These are phyloP conservation scores for Anthrax anthrax DNA, from an alignment of 2,888 invertebrate species.

Conservation along the genomic window DNA sequence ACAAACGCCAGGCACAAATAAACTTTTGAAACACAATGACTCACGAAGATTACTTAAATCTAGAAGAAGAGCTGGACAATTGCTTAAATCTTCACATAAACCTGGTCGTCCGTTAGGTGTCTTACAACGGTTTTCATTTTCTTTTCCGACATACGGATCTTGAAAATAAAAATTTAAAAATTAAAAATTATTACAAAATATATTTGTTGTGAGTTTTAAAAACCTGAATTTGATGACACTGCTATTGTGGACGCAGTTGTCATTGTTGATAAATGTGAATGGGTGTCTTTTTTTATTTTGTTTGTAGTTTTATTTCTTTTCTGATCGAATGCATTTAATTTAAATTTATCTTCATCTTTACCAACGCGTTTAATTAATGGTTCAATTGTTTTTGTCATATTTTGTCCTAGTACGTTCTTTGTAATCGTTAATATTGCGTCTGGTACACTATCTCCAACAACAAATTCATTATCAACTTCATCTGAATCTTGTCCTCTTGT, in stretches of 20 bases:
- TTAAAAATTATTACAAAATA: not conserved
- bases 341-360: conserved; percentile 17
- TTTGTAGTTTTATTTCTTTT: conserved; percentile 25
- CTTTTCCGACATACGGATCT: conserved; percentile 35
- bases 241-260: conserved; percentile 11
- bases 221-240: conserved; percentile 9
- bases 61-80: conserved; percentile 70
- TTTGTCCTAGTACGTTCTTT: conserved; percentile 58
- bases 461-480: conserved; percentile 14
- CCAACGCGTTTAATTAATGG: conserved; percentile 44
- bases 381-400: conserved; percentile 67
- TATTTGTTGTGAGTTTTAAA: too few relatives aligned
- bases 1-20: conserved; percentile 85
- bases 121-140: conserved; percentile 52
- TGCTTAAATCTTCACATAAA: conserved; percentile 74
- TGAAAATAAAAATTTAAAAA: too few relatives aligned
- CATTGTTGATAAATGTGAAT: conserved; percentile 15
- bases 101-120: conserved; percentile 70
- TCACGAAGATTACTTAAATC: conserved; percentile 69
- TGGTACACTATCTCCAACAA: conserved; percentile 43
- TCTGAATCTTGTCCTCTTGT: conserved; percentile 37
- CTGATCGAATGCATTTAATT: not conserved
- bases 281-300: conserved; percentile 26
- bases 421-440: conserved; percentile 66
- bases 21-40: conserved; percentile 78